Evolutionary conservation across 2,113 vertebrate genomes (phyloP).

Genomic region (Melozone crissalis): DNA sequence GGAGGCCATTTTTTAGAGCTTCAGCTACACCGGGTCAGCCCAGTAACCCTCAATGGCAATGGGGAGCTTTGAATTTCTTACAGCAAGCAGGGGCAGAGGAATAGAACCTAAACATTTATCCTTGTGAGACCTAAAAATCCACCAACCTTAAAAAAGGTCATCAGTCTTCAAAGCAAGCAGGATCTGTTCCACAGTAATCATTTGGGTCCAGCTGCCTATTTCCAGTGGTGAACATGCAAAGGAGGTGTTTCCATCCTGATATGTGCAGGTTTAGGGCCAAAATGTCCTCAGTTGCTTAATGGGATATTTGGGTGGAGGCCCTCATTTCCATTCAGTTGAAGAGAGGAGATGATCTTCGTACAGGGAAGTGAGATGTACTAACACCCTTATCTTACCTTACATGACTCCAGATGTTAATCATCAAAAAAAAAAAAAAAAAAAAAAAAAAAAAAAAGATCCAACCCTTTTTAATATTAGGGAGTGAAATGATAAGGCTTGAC

Average conservation of each 20-base stretch:
- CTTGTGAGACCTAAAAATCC: neutral
- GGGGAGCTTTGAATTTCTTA: neutral
- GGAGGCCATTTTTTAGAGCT: neutral
- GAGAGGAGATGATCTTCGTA: constrained; percentile 9
- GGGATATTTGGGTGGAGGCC: constrained; percentile 23
- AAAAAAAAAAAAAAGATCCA: neutral
- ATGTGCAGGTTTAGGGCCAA: neutral
- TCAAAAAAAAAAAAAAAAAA: neutral
- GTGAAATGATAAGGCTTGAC: constrained; percentile 30
- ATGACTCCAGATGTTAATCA: constrained; percentile 57
- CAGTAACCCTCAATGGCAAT: neutral
- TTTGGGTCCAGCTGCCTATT: neutral
- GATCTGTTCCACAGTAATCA: neutral
- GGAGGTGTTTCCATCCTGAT: neutral
- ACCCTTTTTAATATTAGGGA: constrained; percentile 41
- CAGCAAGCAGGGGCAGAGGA: neutral
- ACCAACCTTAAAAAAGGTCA: neutral
- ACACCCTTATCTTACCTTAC: constrained; percentile 48
- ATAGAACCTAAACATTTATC: neutral
- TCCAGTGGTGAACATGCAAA: neutral
- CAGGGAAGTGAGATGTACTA: constrained; percentile 41
- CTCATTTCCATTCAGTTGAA: constrained; percentile 36
- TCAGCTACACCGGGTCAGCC: neutral
- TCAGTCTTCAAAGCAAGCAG: neutral
- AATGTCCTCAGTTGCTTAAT: constrained; percentile 7